phyloP scores from a whole-genome alignment of 2,888 invertebrate genomes.

The Thereva unica region DNA sequence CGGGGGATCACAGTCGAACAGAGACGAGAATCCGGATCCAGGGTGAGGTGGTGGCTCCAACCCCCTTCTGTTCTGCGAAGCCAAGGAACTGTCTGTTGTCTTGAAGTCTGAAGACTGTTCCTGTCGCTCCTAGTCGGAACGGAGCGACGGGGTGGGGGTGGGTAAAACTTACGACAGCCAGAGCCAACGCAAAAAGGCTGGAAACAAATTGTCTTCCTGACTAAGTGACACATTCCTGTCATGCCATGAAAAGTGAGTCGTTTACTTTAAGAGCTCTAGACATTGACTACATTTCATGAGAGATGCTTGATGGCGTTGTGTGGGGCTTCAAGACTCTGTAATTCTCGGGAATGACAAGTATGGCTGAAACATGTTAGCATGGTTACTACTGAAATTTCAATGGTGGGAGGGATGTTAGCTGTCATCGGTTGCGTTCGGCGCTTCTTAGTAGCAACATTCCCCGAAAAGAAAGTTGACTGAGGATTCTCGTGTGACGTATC shows the following conservation, averaged over 20 bases:
- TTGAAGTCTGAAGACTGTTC: too few species aligned
- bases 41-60: too few species aligned
- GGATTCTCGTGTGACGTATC: constrained; percentile 17
- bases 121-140: neutral
- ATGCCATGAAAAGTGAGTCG: constrained; percentile 24
- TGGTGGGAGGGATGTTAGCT: constrained; percentile 25
- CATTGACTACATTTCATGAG: neutral
- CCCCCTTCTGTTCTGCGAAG: too few species aligned
- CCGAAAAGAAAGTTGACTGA: constrained; percentile 14
- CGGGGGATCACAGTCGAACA: neutral
- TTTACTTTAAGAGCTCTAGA: constrained; percentile 5
- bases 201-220: constrained; percentile 34
- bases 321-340: constrained; percentile 11
- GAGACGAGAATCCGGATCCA: neutral
- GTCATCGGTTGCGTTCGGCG: constrained; percentile 26
- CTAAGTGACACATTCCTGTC: constrained; percentile 32
- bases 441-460: too few species aligned
- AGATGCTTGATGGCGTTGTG: constrained; percentile 8
- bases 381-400: neutral
- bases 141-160: neutral
- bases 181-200: constrained; percentile 5
- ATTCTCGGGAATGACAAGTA: constrained; percentile 11
- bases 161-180: neutral
- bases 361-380: constrained; percentile 18
- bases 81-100: too few species aligned